phyloP scores from a whole-genome alignment of 2,797 vertebrate species.

The Micromesistius poutassou region DNA sequence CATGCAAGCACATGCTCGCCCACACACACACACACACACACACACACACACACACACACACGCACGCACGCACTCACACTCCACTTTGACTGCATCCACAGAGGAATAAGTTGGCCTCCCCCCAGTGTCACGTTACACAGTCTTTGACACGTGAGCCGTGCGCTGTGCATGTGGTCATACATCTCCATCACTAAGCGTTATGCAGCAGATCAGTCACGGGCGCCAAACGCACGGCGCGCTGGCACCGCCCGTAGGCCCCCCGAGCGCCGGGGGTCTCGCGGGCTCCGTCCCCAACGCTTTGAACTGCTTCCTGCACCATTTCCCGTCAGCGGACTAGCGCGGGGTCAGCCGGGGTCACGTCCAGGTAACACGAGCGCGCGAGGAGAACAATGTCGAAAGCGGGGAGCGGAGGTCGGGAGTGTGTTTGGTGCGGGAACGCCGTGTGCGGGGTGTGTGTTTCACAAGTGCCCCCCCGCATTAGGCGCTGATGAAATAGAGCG shows the following conservation, averaged over 20 bases:
- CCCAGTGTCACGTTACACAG: slow-evolving; percentile 20
- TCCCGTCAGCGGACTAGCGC: slow-evolving; percentile 41
- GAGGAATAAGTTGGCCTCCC: not conserved
- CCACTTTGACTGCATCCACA: not conserved
- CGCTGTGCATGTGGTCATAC: slow-evolving; percentile 35
- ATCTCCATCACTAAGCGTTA: slow-evolving; percentile 40
- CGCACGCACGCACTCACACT: not conserved
- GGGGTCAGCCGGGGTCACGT: slow-evolving; percentile 32
- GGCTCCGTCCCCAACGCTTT: slow-evolving; percentile 20
- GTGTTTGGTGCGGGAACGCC: slow-evolving; percentile 11
- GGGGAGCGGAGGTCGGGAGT: not conserved
- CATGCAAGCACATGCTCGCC: not conserved
- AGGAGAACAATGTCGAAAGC: slow-evolving; percentile 11
- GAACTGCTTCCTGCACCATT: slow-evolving; percentile 43
- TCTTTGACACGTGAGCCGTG: slow-evolving; percentile 15
- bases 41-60: not conserved
- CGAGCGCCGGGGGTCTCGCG: not conserved
- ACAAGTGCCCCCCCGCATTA: not conserved
- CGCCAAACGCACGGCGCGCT: slow-evolving; percentile 6
- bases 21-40: not conserved
- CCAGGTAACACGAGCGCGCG: slow-evolving; percentile 39
- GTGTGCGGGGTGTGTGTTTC: slow-evolving; percentile 21
- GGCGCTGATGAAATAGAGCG: not conserved
- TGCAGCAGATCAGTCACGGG: slow-evolving; percentile 41
- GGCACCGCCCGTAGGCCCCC: slow-evolving; percentile 21